Base-by-base conservation (phyloP, 2,888 invertebrate species). In the Xestia sexstrigata region DNA sequence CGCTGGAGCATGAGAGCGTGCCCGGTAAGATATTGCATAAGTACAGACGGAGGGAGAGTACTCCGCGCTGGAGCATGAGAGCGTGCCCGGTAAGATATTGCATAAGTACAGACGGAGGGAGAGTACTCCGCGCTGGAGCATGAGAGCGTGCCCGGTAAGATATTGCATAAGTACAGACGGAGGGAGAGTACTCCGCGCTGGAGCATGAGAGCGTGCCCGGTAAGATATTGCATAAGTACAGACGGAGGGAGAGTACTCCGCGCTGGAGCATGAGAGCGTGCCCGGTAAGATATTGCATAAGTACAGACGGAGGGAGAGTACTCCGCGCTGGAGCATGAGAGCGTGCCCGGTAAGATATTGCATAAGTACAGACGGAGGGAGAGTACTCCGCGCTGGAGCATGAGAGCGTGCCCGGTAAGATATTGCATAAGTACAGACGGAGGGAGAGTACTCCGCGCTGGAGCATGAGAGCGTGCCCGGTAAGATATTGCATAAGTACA, bases 41-140 rank as follows among this genome's bases (percentile, higher is more conserved):
- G n/a, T n/a, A n/a, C 99, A 99, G 96, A 99, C 99, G 0, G 99
- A 99, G 95, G 99, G 99, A n/a, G 99, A 99, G 95, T 99, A 99
- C 94, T 99, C 99, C 11, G 99, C 99, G 6, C 94, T 99, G 83
- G 99, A 99, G 93, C 99, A 99, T 92, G 99, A 99, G 93, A 97
- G 98, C 78, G 98, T 99, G 58, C 97, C 97, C 66, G 97, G 97
- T 97, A 67, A 91, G 92, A 42, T 6, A 39, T 39, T 13, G 35
- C 35, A 62, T n/a, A n/a, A n/a, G n/a, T n/a, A n/a, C 99, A 99
- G 96, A 99, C 99, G 0, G 99, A 99, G 95, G 99, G 99, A n/a
- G 99, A 99, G 95, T 99, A 99, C 94, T 99, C 99, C 11, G 99
- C 99, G 6, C 94, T 99, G 83, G 99, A 99, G 93, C 99, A 99